Base-by-base conservation (phyloP, 2,888 invertebrate species). In the Mimas tiliae region DNA sequence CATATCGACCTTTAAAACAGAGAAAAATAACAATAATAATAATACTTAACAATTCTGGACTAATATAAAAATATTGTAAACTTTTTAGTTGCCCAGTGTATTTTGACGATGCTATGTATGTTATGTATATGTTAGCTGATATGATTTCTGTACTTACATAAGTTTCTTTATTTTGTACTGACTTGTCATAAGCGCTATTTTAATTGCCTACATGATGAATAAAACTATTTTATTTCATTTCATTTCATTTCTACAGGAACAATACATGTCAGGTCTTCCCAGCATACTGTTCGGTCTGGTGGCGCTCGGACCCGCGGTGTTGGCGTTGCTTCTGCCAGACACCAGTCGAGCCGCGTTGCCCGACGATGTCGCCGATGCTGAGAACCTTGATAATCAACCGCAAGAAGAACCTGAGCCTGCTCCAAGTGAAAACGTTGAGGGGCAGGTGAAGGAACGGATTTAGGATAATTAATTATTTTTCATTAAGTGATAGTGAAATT, bases 271-370 rank as follows among this genome's bases (percentile, higher is more conserved):
- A 0, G 89, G 91, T 4, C 79, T 92, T 11, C 88, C 92, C 0
- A 90, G 87, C 72, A 74, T 92, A 19, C 80, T 88, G 19, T 90
- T 93, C 65, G 91, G 90, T 0, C 50, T 86, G 4, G 87, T 81
- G 11, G 88, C 93, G 1, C 74, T 93, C 1, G 87, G 86, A 0
- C 87, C 93, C 0, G 92, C 89, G 0, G 11, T 79, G 38, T 73
- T 93, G 64, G 84, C 91, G 0, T 77, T 91, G 0, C 72, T 89
- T 47, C 78, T 93, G 16, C 93, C 93, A 0, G 93, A 93, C 71
- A 89, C 92, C 2, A 90, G 90, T 70, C 76, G 75, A 6, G 70
- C 80, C 0, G 80, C 81, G 0, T 76, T 93, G 12, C 93, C 93
- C 0, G 92, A 90, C 6, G 78, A 85, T 68, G 70, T 92, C 58